Evolutionary conservation across 2,888 invertebrate species (phyloP).

Genomic region (Dichetophora obliterata): DNA sequence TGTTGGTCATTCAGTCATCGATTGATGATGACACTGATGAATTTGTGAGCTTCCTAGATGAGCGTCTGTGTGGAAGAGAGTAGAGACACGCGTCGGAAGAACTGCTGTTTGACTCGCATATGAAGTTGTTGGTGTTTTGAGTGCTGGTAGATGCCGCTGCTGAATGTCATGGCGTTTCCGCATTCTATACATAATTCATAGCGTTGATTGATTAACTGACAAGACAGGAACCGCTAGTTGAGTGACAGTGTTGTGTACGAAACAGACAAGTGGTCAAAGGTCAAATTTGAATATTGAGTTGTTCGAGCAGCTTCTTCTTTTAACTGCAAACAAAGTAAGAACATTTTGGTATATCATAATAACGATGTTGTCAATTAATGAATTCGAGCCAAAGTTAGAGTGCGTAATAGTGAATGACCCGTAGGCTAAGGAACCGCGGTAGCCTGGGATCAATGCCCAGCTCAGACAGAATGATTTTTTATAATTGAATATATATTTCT

Average conservation of each 20-base stretch:
- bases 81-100: constrained; percentile 4
- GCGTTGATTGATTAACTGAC: constrained; percentile 63
- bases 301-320: not conserved
- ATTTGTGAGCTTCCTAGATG: constrained; percentile 26
- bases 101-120: not conserved
- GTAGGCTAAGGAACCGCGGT: no score
- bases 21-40: constrained; percentile 37
- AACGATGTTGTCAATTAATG: no score
- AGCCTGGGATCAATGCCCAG: no score
- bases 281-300: not conserved
- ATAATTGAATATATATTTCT: no score
- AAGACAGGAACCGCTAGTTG: constrained; percentile 61
- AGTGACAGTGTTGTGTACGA: not conserved
- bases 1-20: constrained; percentile 26
- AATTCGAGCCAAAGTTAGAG: no score
- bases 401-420: no score
- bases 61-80: not conserved
- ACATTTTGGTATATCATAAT: not conserved
- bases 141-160: not conserved
- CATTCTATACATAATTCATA: constrained; percentile 19
- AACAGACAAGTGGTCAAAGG: constrained; percentile 5
- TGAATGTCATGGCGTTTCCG: constrained; percentile 11
- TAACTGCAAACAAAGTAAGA: no score
- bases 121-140: not conserved
- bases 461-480: no score